A percentile compares a stretch with the other conserved stretches of the same genome.
Conservation (phyloP, 2,797 vertebrate species). For the Silurus aristotelis region DNA sequence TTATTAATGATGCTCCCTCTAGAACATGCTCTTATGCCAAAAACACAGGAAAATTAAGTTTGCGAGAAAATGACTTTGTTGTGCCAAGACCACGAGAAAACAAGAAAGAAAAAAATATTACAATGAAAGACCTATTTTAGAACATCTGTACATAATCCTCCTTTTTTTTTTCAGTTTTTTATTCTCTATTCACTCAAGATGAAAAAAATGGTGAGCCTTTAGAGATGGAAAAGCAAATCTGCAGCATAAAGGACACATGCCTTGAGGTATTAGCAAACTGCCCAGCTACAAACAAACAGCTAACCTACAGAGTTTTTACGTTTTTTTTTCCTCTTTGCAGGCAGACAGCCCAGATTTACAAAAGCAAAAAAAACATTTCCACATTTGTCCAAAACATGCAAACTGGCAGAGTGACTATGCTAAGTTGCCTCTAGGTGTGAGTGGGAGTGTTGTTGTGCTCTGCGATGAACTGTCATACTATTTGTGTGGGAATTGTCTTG, state of each 20-base stretch:
- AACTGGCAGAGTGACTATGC: not conserved
- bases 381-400: not conserved
- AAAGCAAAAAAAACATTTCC: not conserved
- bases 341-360: slow-evolving; percentile 6
- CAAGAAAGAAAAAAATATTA: no score
- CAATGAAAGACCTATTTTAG: no score
- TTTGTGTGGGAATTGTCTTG: not conserved
- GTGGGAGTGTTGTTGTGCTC: not conserved
- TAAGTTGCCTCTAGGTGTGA: slow-evolving; percentile 2
- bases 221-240: not conserved
- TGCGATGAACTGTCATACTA: not conserved
- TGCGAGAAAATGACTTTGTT: no score
- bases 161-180: not conserved
- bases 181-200: not conserved
- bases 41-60: no score
- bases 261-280: not conserved
- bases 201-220: not conserved
- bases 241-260: not conserved
- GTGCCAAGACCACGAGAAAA: no score
- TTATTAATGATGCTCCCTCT: no score
- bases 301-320: not conserved
- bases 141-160: no score
- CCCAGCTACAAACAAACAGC: not conserved
- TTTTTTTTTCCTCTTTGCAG: not conserved
- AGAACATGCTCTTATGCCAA: no score